Evolutionary conservation across 2,113 vertebrate species (phyloP).

Genomic region (Tragelaphus strepsiceros): DNA sequence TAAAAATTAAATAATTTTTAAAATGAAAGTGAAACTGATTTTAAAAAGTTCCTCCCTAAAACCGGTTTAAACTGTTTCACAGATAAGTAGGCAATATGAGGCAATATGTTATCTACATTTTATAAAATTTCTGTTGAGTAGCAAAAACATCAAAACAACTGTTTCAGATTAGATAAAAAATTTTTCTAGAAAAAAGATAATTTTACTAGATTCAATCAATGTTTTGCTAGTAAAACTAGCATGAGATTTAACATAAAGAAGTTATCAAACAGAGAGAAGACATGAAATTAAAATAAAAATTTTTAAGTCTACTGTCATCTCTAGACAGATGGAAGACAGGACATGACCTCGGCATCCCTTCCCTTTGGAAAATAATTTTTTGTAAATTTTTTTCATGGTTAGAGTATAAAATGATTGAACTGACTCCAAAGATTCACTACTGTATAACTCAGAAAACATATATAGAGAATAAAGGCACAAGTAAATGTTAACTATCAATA

Average conservation of each 20-base stretch:
- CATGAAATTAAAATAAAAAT: neutral
- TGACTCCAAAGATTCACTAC: neutral
- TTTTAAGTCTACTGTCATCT: neutral
- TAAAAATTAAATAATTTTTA: constrained; percentile 33
- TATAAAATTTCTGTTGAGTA: neutral
- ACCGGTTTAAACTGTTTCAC: neutral
- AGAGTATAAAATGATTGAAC: neutral
- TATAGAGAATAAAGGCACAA: neutral
- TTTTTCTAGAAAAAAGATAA: neutral
- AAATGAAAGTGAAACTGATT: constrained; percentile 23
- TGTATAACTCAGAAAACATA: neutral
- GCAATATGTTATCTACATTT: constrained; percentile 18
- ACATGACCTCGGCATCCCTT: neutral
- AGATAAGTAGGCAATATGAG: neutral
- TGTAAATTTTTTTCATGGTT: neutral
- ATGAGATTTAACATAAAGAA: neutral
- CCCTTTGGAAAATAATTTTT: neutral
- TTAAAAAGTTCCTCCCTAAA: constrained; percentile 25
- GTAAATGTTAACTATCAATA: neutral
- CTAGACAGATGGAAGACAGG: constrained; percentile 10
- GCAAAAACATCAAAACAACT: neutral
- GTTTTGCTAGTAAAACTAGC: constrained; percentile 19
- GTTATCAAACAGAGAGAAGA: neutral
- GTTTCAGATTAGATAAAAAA: constrained; percentile 5
- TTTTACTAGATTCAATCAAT: neutral